Base-by-base conservation (phyloP, 2,888 invertebrate genomes). In the Ectemnius cavifrons region DNA sequence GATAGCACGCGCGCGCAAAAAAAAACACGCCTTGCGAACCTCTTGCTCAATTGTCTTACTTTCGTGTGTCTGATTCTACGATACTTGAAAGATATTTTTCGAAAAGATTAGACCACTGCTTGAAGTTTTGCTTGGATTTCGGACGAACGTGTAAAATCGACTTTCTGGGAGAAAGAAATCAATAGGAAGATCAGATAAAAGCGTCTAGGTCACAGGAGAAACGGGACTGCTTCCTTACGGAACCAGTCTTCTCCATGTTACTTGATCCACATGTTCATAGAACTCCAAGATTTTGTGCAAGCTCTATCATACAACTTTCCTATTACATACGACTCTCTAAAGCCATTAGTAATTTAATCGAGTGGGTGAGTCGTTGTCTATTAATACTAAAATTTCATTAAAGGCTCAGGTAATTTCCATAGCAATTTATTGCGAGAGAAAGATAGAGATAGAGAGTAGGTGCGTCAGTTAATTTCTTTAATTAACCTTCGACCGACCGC, bases 171-270 rank as follows among this genome's bases (percentile, higher is more conserved):
- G 37, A 37, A 37, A 11, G 37, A 46, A 62, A 20, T 4, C 11
- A 13, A 16, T 13, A 11, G 28, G 57, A n/a, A 45, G 14, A 59
- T 63, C 66, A 45, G 49, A 62, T 13, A 18, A 16, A 13, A 8
- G 16, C 13, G 18, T 58, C 56, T 52, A 46, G 23, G 11, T 58
- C 18, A 18, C 16, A 27, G 23, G 46, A 60, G 37, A 58, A 63
- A 69, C 63, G 66, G 66, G 65, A 71, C 49, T 16, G n/a, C 60
- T 70, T 56, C 64, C 11, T 20, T 46, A 18, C 47, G 45, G 63
- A 72, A 77, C 68, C 68, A 75, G 71, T 75, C 71, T 46, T 18
- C 46, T 57, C n/a, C 8, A 52, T 4, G 23, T 49, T 18, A 64
- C 65, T 56, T n/a, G 62, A 2, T 1, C 37, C 37, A 37, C 37